phyloP scores from a whole-genome alignment of 2,113 vertebrate species.

The Anas platyrhynchos region DNA sequence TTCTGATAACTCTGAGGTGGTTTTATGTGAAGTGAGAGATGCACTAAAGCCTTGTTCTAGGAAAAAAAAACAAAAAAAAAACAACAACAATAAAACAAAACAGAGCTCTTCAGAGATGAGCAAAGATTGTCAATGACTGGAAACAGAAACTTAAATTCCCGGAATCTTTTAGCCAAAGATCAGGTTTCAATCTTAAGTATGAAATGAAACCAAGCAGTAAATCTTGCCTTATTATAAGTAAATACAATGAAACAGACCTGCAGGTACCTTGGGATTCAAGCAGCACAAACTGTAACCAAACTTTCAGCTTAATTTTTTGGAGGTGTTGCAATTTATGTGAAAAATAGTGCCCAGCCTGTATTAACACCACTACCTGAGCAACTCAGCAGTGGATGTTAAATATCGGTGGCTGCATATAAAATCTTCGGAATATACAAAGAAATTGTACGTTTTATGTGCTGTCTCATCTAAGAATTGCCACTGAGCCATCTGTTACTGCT shows the following conservation, averaged over 20 bases:
- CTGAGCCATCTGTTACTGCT: not conserved
- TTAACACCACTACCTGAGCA: not conserved
- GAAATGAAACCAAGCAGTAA: not conserved
- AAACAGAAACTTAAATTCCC: constrained; percentile 12
- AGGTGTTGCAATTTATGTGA: not conserved
- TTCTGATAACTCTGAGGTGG: not conserved
- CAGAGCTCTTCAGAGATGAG: not conserved
- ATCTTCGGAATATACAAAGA: not conserved
- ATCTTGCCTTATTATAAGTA: not conserved
- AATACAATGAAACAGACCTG: not conserved
- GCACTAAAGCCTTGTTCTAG: not conserved
- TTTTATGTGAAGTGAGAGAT: not conserved
- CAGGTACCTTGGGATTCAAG: not conserved
- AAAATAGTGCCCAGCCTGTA: not conserved
- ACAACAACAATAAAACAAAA: not conserved
- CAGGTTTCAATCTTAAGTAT: not conserved
- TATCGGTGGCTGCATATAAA: too few relatives aligned
- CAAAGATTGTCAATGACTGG: not conserved
- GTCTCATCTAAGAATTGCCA: not conserved
- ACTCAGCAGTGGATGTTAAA: rapidly evolving
- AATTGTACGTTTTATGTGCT: not conserved
- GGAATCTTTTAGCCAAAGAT: constrained; percentile 19
- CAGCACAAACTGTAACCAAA: not conserved
- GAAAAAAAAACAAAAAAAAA: not conserved
- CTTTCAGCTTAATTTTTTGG: not conserved